Percentiles rank a stretch among this genome's conserved stretches.
These are phyloP conservation scores for Drosophila pachea DNA, from an alignment of 1,140 invertebrate species.

Conservation along the genomic window DNA sequence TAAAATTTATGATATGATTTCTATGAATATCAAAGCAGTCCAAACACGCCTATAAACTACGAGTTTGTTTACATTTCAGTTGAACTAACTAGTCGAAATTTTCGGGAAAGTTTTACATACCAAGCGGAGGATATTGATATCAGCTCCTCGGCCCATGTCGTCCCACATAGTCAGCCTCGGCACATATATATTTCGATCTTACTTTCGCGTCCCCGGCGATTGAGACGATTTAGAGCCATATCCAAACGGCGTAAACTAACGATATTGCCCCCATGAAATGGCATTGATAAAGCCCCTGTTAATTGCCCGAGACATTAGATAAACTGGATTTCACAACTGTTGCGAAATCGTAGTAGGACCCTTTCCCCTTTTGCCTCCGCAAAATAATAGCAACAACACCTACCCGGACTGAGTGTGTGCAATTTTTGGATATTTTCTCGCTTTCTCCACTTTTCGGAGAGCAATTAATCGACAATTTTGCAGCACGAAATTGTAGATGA, in stretches of 20 bases:
- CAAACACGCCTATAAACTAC: slow-evolving; percentile 3
- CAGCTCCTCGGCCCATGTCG: no score
- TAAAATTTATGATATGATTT: slow-evolving; percentile 65
- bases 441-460: slow-evolving; percentile 27
- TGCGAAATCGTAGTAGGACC: slow-evolving; percentile 36
- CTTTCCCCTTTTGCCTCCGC: slow-evolving; percentile 16
- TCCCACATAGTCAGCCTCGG: no score
- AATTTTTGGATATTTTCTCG: slow-evolving; percentile 55
- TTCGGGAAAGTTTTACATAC: neutral
- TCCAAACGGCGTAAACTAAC: slow-evolving; percentile 1
- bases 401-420: slow-evolving; percentile 35
- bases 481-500: slow-evolving; percentile 12
- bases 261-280: neutral
- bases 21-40: slow-evolving; percentile 58
- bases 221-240: no score
- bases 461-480: slow-evolving; percentile 75
- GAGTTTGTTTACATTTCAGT: slow-evolving; percentile 11
- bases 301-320: slow-evolving; percentile 53
- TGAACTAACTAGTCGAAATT: neutral
- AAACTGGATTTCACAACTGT: slow-evolving; percentile 66
- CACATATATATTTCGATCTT: no score
- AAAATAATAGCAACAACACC: slow-evolving; percentile 22
- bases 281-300: slow-evolving; percentile 4
- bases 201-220: no score
- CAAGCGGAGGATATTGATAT: no score